Percentiles rank a stretch among this genome's conserved stretches.
Conservation (phyloP, 2,888 invertebrate species). For the Tachina lurida region DNA sequence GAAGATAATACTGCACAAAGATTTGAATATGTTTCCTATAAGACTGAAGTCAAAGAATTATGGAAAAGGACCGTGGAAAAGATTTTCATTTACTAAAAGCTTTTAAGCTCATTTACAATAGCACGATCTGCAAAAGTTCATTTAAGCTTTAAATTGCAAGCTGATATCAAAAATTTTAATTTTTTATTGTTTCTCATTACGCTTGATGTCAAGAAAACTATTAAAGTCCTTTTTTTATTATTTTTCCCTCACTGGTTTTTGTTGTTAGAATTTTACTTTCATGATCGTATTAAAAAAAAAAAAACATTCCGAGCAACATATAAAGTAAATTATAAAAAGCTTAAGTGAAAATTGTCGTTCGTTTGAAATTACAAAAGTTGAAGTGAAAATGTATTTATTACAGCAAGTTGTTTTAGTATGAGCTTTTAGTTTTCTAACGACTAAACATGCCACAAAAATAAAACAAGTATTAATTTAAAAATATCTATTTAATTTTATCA, state of each 20-base stretch:
- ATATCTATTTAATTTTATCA: not conserved
- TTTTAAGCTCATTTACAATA: too few relatives aligned
- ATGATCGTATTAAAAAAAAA: not conserved
- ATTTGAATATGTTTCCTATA: too few relatives aligned
- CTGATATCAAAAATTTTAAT: too few relatives aligned
- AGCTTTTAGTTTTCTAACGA: not conserved
- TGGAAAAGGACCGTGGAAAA: too few relatives aligned
- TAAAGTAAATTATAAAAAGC: constrained; percentile 27
- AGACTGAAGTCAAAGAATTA: too few relatives aligned
- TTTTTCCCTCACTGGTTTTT: not conserved
- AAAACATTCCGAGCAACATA: constrained; percentile 36
- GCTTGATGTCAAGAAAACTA: not conserved
- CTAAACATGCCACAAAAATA: constrained; percentile 35
- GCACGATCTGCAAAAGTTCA: too few relatives aligned
- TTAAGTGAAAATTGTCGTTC: not conserved
- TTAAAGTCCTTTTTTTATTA: not conserved
- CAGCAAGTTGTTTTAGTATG: not conserved
- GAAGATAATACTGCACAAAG: too few relatives aligned
- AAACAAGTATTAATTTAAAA: not conserved
- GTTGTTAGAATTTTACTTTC: not conserved
- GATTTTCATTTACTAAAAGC: too few relatives aligned
- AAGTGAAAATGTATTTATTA: not conserved
- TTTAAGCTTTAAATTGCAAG: too few relatives aligned
- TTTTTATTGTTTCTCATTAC: not conserved
- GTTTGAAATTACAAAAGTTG: not conserved